Percentiles rank a stretch among this genome's conserved stretches.
phyloP scores from a whole-genome alignment of 2,888 invertebrate genomes.

The Mythimna vitellina region DNA sequence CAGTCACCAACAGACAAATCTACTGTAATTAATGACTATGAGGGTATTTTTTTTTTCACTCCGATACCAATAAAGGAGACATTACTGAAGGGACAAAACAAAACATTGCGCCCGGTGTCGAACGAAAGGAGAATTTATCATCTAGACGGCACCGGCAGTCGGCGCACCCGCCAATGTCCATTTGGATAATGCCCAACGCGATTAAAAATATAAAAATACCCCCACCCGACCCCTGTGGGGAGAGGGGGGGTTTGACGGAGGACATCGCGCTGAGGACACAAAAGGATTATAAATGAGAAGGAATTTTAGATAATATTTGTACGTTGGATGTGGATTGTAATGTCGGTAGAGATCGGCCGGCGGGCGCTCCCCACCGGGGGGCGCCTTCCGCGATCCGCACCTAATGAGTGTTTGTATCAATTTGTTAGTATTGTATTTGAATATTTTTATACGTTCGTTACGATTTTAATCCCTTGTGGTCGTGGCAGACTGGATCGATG shows the following conservation, averaged over 20 bases:
- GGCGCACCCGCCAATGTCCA: constrained; percentile 89
- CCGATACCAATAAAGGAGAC: constrained; percentile 86
- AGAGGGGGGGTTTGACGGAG: constrained; percentile 86
- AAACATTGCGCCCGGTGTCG: constrained; percentile 86
- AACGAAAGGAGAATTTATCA: constrained; percentile 91
- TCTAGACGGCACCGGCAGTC: constrained; percentile 88
- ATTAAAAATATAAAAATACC: constrained; percentile 91
- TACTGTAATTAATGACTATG: constrained; percentile 88
- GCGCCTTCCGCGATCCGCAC: constrained; percentile 85
- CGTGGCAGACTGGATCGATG: constrained; percentile 83
- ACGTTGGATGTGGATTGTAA: constrained; percentile 90
- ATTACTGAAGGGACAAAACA: constrained; percentile 87
- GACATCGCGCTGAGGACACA: constrained; percentile 90
- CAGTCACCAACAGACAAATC: constrained; percentile 88
- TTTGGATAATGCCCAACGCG: constrained; percentile 91
- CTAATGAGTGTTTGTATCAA: constrained; percentile 91
- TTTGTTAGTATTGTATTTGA: constrained; percentile 91
- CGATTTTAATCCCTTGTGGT: constrained; percentile 89
- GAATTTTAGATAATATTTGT: constrained; percentile 91
- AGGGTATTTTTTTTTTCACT: constrained; percentile 81
- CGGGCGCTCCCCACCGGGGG: constrained; percentile 67
- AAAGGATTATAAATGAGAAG: constrained; percentile 91
- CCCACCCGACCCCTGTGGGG: constrained; percentile 76
- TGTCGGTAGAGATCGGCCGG: constrained; percentile 83
- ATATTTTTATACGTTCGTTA: constrained; percentile 90